phyloP scores from a whole-genome alignment of 1,140 invertebrate species.

The Helicoverpa zea region DNA sequence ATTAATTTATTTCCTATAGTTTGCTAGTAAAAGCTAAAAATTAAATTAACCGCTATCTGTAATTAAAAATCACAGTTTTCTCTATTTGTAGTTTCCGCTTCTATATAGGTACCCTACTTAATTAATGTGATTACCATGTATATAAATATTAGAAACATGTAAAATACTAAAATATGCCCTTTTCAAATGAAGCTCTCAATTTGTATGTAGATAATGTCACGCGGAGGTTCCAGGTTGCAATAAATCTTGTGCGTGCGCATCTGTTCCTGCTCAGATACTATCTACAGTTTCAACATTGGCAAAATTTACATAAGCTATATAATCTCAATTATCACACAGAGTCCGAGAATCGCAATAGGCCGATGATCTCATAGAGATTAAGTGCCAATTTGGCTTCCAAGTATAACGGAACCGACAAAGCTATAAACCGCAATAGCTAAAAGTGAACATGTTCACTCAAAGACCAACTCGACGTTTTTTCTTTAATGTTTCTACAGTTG shows the following conservation, averaged over 20 bases:
- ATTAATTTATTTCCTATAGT: too few species aligned
- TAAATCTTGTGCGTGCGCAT: neutral
- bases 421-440: neutral
- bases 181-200: neutral
- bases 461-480: neutral
- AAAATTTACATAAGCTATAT: conserved; percentile 2
- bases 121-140: too few species aligned
- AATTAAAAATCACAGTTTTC: too few species aligned
- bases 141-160: too few species aligned
- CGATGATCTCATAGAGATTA: conserved; percentile 34
- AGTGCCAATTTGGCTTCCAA: conserved; percentile 26
- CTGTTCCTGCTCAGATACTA: conserved; percentile 20
- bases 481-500: neutral
- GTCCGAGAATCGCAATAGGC: neutral
- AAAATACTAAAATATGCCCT: neutral
- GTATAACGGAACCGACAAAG: conserved; percentile 36
- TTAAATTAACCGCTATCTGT: too few species aligned
- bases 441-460: neutral
- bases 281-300: conserved; percentile 11
- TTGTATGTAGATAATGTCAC: conserved; percentile 6
- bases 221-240: neutral
- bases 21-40: too few species aligned
- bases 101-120: too few species aligned
- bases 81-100: too few species aligned
- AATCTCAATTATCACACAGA: conserved; percentile 28